phyloP scores from a whole-genome alignment of 2,888 invertebrate genomes.

The Blastobasis lacticolella region DNA sequence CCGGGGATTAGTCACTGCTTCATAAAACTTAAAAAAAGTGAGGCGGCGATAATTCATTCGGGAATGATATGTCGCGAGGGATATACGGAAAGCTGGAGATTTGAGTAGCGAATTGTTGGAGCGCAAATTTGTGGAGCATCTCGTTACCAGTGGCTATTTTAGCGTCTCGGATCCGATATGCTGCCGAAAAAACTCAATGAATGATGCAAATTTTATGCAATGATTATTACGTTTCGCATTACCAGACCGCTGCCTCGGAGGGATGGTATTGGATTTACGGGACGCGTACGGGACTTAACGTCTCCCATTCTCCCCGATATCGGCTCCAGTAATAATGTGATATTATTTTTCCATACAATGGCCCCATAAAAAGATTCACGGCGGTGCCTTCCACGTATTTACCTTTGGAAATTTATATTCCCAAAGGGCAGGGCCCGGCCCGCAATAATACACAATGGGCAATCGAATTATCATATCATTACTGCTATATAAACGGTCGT shows the following conservation, averaged over 20 bases:
- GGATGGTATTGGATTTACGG: neutral
- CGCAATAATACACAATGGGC: constrained; percentile 64
- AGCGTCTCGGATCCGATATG: no score
- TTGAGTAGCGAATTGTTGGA: no score
- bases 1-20: constrained; percentile 59
- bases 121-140: no score
- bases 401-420: constrained; percentile 68
- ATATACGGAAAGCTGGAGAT: no score
- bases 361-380: constrained; percentile 56
- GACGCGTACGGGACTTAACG: neutral
- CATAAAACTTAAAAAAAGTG: constrained; percentile 56
- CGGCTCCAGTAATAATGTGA: constrained; percentile 11
- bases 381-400: constrained; percentile 56
- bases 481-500: constrained; percentile 6
- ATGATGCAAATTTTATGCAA: no score
- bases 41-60: constrained; percentile 20
- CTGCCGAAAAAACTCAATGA: no score
- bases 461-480: constrained; percentile 68
- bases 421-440: constrained; percentile 51
- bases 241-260: no score
- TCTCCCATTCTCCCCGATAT: constrained; percentile 36
- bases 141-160: no score
- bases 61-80: neutral
- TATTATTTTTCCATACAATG: constrained; percentile 54
- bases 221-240: no score